Evolutionary conservation across 2,113 vertebrate genomes (phyloP), one percentile per base, ranked within the genome.

Genomic region (Microtus pennsylvanicus): DNA sequence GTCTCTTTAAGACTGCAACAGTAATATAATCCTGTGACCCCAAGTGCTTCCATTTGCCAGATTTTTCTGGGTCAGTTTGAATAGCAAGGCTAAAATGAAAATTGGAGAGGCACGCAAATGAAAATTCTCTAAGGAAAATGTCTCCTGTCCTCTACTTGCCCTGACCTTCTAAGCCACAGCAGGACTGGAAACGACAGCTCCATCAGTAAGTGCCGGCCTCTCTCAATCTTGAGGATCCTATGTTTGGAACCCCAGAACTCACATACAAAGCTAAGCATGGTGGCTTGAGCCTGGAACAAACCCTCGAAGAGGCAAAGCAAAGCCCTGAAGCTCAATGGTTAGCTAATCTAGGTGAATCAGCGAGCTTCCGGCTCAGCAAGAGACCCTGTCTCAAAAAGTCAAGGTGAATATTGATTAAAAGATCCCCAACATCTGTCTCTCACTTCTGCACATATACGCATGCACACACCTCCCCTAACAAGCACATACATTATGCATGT

Each of bases 51-150:
- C 3, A 6, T 83, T 89, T 77, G 69, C 75, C 75, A 78, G 38
- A 78, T 74, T 82, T 88, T 63, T 70, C 69, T 38, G 50, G 69
- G 63, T 92, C 69, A 50, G 2, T 70, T 74, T 83, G 38, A 35
- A 89, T 4, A 72, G 76, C 19, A n/a, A 83, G 21, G 76, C 75
- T 88, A n/a, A 94, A 55, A n/a, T 30, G 26, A 72, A 35, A 89
- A 89, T 21, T 61, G 13, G 22, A 65, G 47, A 69, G 52, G 87
- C 4, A 7, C 38, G 38, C n/a, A 38, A 91, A 75, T 42, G 26
- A 86, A 92, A 91, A n/a, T 63, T 91, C n/a, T 91, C 50, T 52
- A 8, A 89, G 63, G 63, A 96, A 45, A 80, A 65, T 75, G 83
- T 75, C 50, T 91, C 65, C 24, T 58, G 26, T 13, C 30, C 9